Evolutionary conservation across 2,113 vertebrate genomes (phyloP).

Genomic region (Astur gentilis): DNA sequence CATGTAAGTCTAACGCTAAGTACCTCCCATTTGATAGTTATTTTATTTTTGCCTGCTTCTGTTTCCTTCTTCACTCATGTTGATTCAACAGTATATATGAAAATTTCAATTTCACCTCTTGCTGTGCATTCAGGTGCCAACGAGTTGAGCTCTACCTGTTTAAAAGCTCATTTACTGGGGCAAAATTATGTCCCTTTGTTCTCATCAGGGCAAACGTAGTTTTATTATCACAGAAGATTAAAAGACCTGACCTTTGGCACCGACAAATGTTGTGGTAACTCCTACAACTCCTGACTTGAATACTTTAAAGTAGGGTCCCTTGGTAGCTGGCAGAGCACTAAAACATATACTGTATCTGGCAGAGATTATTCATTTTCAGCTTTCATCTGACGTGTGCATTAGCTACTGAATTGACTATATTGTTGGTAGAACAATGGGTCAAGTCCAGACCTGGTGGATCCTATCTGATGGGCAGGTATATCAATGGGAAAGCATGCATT

Average conservation of each 20-base stretch:
- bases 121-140: constrained; percentile 11
- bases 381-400: background rate
- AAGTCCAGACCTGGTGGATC: constrained; percentile 20
- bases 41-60: constrained; percentile 37
- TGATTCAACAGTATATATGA: constrained; percentile 5
- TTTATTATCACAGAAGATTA: background rate
- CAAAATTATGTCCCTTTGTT: background rate
- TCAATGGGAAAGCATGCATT: background rate
- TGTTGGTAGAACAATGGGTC: constrained; percentile 2
- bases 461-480: background rate
- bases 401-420: background rate
- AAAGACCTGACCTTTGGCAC: background rate
- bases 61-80: constrained; percentile 11
- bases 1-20: constrained; percentile 18
- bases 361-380: background rate
- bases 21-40: constrained; percentile 39
- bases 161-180: background rate
- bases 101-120: constrained; percentile 35
- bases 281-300: background rate
- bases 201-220: background rate
- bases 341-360: background rate
- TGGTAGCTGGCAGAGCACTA: background rate
- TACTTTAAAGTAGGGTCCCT: background rate
- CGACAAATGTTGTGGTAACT: background rate
- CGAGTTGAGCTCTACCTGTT: background rate